phyloP scores from a whole-genome alignment of 2,797 vertebrate species.

The Aplochiton taeniatus region DNA sequence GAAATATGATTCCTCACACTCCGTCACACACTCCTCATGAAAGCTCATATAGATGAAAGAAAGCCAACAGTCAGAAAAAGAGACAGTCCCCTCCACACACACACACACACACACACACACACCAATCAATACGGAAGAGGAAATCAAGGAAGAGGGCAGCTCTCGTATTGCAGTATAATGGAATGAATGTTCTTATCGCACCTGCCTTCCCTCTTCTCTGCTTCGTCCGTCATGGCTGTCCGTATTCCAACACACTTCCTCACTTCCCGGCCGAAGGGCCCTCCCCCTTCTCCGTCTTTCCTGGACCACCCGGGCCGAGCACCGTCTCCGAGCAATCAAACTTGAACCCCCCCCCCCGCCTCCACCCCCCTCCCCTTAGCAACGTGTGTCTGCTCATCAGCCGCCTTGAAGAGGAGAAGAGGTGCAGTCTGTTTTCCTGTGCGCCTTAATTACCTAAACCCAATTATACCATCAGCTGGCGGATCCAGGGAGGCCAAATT shows the following conservation, averaged over 20 bases:
- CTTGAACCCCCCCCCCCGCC: conserved; percentile 45
- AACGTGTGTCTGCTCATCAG: not conserved
- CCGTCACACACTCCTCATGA: too few relatives aligned
- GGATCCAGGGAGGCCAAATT: conserved; percentile 66
- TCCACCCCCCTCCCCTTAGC: conserved; percentile 22
- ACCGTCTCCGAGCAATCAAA: conserved; percentile 55
- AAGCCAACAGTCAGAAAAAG: not conserved
- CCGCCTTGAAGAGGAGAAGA: conserved; percentile 62
- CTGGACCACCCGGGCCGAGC: conserved; percentile 17
- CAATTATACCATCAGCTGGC: conserved; percentile 71
- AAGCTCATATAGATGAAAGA: not conserved
- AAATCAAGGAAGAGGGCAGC: not conserved
- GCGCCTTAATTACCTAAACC: conserved; percentile 71
- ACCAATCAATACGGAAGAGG: not conserved
- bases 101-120: not conserved
- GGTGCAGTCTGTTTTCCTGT: conserved; percentile 65
- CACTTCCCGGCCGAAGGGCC: too few relatives aligned
- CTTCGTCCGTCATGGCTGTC: conserved; percentile 1
- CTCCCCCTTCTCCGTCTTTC: not conserved
- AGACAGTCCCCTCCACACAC: not conserved
- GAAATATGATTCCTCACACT: too few relatives aligned
- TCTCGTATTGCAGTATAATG: not conserved
- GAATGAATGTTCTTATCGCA: not conserved
- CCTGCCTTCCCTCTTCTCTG: conserved; percentile 22
- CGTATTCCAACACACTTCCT: conserved; percentile 2